Conservation (phyloP, 2,888 invertebrate genomes). For the Drosophila formosana region DNA sequence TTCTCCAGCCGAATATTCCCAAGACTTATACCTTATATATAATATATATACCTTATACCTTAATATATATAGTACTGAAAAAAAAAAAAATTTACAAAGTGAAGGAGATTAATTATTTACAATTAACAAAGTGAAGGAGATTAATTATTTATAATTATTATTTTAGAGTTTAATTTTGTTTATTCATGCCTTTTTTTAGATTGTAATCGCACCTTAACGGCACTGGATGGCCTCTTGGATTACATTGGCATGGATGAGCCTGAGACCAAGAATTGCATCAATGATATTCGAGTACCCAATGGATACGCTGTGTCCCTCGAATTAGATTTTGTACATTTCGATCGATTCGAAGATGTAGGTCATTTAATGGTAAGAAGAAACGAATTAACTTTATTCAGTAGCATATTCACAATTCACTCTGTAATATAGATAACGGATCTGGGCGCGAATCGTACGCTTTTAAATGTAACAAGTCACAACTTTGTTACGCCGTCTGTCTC, state of each 20-base stretch:
- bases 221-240: conserved; percentile 86
- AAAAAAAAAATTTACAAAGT: no score
- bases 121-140: no score
- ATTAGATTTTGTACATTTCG: conserved; percentile 85
- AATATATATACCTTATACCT: no score
- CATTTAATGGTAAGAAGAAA: conserved; percentile 61
- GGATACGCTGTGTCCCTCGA: conserved; percentile 89
- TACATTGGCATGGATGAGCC: not conserved
- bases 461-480: conserved; percentile 30
- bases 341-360: conserved; percentile 17
- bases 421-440: conserved; percentile 70
- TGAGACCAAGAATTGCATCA: conserved; percentile 86
- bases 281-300: conserved; percentile 88
- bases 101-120: no score
- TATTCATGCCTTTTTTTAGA: conserved; percentile 44
- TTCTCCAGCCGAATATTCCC: no score
- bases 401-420: not conserved
- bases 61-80: no score
- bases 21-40: no score
- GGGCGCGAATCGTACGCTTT: conserved; percentile 59
- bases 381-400: no score
- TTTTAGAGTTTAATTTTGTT: not conserved
- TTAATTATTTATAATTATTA: no score
- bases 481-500: not conserved
- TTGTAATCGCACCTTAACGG: conserved; percentile 87